Evolutionary conservation across 2,113 vertebrate genomes (phyloP), one percentile per base, ranked within the genome.

Genomic region (Rhinolophus sinicus): DNA sequence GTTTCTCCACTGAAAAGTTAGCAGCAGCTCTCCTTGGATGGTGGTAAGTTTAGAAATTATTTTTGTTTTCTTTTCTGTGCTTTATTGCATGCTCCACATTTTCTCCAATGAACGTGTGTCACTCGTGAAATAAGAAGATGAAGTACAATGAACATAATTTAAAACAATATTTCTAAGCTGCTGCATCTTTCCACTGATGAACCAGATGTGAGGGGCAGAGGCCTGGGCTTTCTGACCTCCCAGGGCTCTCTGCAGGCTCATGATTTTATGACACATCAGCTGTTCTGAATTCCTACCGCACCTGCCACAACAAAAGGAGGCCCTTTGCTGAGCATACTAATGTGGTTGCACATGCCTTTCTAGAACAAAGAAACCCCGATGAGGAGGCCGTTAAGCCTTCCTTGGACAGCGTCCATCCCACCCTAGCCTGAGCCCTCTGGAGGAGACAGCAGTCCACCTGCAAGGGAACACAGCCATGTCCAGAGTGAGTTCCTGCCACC

Each of bases 291-390:
- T 97, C 96, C 93, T 89, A 44, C 89, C 80, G 97, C 97, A 97
- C 97, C 97, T 97, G 97, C 96, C 96, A 97, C 95, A 98, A 97
- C 96, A 97, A 96, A 97, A 83, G 33, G 19, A 95, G 75, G 62
- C 50, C 60, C 47, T 92, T 90, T 64, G 88, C 96, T 54, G 73
- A 94, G 96, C 86, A 96, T 70, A 94, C 96, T 96, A 70, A 97
- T 81, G 96, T 1, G 13, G 44, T 11, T 24, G 40, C 44, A 22
- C 91, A 28, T 24, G 96, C 92, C 93, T 96, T 92, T 38, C 3
- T 10, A 89, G 95, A 97, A 97, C 96, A 97, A 97, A 97, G 96
- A 67, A 65, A 54, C 44, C 12, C 6, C 56, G 69, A 69, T 0
- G 91, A 95, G 75, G 93, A 65, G 83, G 75, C 60, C 77, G 65